Evolutionary conservation across 2,888 invertebrate species (phyloP).

Genomic region (Pheosia tremula): DNA sequence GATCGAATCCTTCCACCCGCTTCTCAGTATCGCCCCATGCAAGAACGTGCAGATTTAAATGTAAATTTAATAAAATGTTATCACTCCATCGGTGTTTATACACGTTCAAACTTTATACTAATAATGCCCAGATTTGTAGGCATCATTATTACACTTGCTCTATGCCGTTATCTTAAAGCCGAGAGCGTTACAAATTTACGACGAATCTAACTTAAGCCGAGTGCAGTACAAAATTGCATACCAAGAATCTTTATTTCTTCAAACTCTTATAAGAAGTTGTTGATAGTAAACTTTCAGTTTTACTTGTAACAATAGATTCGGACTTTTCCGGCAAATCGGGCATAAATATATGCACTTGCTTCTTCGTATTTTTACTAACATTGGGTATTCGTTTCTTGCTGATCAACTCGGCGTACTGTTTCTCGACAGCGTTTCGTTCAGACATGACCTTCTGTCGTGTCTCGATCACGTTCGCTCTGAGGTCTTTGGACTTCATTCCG

Average conservation of each 20-base stretch:
- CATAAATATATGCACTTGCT: slow-evolving; percentile 91
- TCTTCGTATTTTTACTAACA: slow-evolving; percentile 73
- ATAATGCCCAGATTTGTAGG: too few relatives aligned
- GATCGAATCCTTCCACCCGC: too few relatives aligned
- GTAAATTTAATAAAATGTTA: too few relatives aligned
- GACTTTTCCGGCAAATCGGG: slow-evolving; percentile 86
- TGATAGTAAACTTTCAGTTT: slow-evolving; percentile 68
- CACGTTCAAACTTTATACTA: too few relatives aligned
- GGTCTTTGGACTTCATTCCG: slow-evolving; percentile 64
- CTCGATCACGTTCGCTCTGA: slow-evolving; percentile 61
- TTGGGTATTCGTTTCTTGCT: slow-evolving; percentile 75
- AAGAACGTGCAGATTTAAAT: too few relatives aligned
- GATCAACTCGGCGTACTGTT: slow-evolving; percentile 73
- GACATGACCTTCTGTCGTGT: slow-evolving; percentile 69
- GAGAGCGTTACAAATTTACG: too few relatives aligned
- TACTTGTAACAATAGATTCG: slow-evolving; percentile 55
- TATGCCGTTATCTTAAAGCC: too few relatives aligned
- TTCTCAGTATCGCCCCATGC: too few relatives aligned
- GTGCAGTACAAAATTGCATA: too few relatives aligned
- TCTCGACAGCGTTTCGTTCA: slow-evolving; percentile 69
- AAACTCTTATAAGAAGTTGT: slow-evolving; percentile 48
- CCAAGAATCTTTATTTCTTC: slow-evolving; percentile 38
- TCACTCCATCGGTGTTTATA: too few relatives aligned
- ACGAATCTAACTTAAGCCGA: too few relatives aligned
- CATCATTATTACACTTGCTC: too few relatives aligned